A percentile compares a stretch with the other conserved stretches of the same genome.
Conservation (phyloP, 2,113 vertebrate genomes). For the Phalacrocorax aristotelis region DNA sequence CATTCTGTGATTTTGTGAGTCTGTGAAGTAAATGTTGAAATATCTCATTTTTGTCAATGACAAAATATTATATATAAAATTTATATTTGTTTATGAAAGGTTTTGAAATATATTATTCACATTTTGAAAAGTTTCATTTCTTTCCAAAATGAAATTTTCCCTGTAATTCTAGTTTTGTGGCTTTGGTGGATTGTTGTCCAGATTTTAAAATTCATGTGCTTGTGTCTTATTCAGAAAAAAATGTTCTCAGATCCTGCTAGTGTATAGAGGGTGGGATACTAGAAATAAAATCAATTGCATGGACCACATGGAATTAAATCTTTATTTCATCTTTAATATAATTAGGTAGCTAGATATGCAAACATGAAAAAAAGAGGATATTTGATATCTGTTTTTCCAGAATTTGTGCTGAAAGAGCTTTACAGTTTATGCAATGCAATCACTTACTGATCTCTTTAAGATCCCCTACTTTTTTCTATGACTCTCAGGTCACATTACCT, state of each 20-base stretch:
- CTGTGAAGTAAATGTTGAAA: background rate
- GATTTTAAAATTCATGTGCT: background rate
- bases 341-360: background rate
- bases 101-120: background rate
- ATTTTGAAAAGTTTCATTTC: background rate
- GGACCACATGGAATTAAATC: background rate
- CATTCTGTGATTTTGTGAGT: background rate
- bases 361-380: background rate
- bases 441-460: background rate
- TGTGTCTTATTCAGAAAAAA: background rate
- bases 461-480: background rate
- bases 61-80: background rate
- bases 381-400: background rate
- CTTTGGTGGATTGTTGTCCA: background rate
- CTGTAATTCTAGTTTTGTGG: background rate
- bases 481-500: accelerated
- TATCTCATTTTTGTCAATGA: background rate
- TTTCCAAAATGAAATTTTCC: background rate
- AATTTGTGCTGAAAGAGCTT: background rate
- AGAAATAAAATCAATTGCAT: background rate
- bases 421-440: background rate
- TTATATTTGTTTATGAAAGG: background rate
- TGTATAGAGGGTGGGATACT: no score
- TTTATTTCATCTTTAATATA: background rate
- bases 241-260: background rate